A percentile compares a stretch with the other conserved stretches of the same genome.
These are phyloP conservation scores for Ephydatia muelleri DNA, from an alignment of 37 sponge, comb jelly and placozoan genomes.

Conservation along the genomic window DNA sequence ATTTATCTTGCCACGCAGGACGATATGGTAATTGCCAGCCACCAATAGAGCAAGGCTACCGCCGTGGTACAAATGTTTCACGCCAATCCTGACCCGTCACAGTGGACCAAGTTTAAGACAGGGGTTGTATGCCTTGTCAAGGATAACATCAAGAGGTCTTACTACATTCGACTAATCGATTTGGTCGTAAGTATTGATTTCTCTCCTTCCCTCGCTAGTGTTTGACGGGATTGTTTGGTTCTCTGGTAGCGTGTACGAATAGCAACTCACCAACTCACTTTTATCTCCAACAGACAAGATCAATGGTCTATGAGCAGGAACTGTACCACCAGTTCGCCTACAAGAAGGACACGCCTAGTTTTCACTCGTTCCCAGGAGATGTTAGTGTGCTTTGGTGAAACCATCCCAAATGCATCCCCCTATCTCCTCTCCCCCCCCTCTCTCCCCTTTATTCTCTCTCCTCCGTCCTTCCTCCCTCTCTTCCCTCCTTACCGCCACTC, in stretches of 20 bases:
- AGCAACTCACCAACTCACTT: too few species aligned
- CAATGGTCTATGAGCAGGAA: constrained; percentile 86
- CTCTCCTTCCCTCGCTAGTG: too few species aligned
- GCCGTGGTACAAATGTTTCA: constrained; percentile 94
- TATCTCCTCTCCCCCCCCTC: neutral
- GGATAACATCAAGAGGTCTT: constrained; percentile 87
- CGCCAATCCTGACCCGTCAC: constrained; percentile 69
- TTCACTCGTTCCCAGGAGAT: constrained; percentile 95
- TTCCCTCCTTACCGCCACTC: too few species aligned
- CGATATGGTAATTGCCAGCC: neutral
- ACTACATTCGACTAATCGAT: constrained; percentile 87
- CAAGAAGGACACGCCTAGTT: constrained; percentile 68
- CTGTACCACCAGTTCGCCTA: constrained; percentile 89
- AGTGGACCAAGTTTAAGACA: constrained; percentile 84
- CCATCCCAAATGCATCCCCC: neutral
- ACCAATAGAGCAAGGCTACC: constrained; percentile 78
- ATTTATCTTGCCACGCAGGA: neutral
- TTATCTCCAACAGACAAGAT: constrained; percentile 45
- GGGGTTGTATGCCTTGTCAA: constrained; percentile 94
- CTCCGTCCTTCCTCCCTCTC: too few species aligned
- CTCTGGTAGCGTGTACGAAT: too few species aligned
- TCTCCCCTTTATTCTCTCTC: too few species aligned
- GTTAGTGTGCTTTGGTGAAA: constrained; percentile 44
- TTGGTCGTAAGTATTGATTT: constrained; percentile 52
- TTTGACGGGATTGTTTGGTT: neutral